Percentiles rank a stretch among this genome's conserved stretches.
phyloP scores from a whole-genome alignment of 2,888 invertebrate species.

The Hypercompe scribonia region DNA sequence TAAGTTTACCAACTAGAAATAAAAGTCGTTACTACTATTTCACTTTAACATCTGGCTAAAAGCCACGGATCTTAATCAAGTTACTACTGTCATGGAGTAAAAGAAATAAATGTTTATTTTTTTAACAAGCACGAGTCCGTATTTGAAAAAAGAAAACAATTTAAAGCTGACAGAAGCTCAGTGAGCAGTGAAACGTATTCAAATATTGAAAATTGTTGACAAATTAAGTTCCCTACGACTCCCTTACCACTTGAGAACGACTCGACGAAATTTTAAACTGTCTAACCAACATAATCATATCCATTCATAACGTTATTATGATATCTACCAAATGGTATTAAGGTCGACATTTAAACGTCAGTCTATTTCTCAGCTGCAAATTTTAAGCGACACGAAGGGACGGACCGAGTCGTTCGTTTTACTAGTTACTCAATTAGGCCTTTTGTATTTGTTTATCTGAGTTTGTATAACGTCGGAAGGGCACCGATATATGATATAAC shows the following conservation, averaged over 20 bases:
- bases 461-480: constrained; percentile 80
- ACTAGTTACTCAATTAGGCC: constrained; percentile 88
- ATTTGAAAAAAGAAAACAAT: constrained; percentile 81
- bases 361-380: constrained; percentile 46
- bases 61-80: constrained; percentile 18
- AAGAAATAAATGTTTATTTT: constrained; percentile 46
- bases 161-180: constrained; percentile 84
- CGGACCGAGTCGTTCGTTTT: constrained; percentile 84
- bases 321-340: constrained; percentile 37
- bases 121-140: constrained; percentile 60
- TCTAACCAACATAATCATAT: constrained; percentile 47
- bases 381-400: constrained; percentile 76
- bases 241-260: constrained; percentile 84
- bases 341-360: constrained; percentile 49
- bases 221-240: constrained; percentile 85
- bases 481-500: constrained; percentile 54
- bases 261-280: constrained; percentile 79
- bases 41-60: neutral
- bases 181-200: constrained; percentile 85
- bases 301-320: constrained; percentile 19
- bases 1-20: neutral
- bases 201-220: constrained; percentile 87
- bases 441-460: constrained; percentile 87
- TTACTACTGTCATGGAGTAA: constrained; percentile 33
- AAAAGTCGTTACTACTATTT: neutral